Evolutionary conservation across 2,888 invertebrate species (phyloP), one percentile per base, ranked within the genome.

Genomic region (Cataglyphis altisquamis): DNA sequence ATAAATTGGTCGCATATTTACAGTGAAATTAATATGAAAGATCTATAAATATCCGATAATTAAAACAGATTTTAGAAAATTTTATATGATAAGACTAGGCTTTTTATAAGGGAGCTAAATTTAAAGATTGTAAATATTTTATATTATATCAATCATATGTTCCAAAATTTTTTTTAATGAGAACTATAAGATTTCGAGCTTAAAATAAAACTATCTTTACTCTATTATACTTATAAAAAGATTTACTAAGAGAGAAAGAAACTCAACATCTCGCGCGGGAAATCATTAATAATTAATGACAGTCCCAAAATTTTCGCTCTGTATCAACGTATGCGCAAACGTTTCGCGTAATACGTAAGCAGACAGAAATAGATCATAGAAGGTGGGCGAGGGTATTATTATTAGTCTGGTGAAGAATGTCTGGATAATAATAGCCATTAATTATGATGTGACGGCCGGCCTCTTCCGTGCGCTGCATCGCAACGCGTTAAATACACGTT

Each of bases 331-430:
- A 75, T 48, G 48, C 80, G 70, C 62, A 48, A 70, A 32, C 48
- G 78, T 78, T 75, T 63, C 66, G 81, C 74, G 48, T 48, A 10
- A 68, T 82, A 84, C 63, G 84, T 82, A 84, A 84, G 73, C 63
- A n/a, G 81, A 74, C 74, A 74, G 84, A 82, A 84, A 84, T 74
- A 74, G 84, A 84, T 82, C 74, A 82, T 74, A 74, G 84, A 82
- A 84, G 82, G 82, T 82, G 82, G 84, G 84, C 84, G 84, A 84
- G 66, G 81, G 52, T 73, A 73, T 84, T 84, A 84, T 84, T 84
- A 84, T 84, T 81, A 84, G 84, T 68, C 68, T 63, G 29, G 48
- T 48, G 70, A 82, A 77, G 83, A 84, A 84, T 84, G 84, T 36
- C 48, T 64, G 82, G 82, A 77, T 84, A 82, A 83, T 82, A 84